Conservation (phyloP, 2,113 vertebrate genomes). For the Puntigrus tetrazona region DNA sequence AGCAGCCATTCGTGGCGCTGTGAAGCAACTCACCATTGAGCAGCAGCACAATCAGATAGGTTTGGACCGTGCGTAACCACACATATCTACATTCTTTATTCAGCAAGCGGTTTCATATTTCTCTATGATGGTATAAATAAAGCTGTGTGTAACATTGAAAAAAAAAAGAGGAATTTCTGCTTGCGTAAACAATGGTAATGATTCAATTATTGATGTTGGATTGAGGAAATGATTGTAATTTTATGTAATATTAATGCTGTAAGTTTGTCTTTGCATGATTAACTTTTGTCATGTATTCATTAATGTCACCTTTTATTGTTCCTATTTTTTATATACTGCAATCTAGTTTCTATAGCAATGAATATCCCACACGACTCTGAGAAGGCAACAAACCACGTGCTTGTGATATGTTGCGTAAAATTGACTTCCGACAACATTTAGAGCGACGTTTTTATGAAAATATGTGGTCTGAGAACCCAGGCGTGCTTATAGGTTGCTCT, state of each 20-base stretch:
- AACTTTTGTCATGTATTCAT: not conserved
- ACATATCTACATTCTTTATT: not conserved
- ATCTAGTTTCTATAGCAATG: conserved; percentile 53
- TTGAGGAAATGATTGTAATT: not conserved
- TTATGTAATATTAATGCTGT: not conserved
- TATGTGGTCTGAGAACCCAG: conserved; percentile 27
- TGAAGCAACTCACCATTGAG: conserved; percentile 63
- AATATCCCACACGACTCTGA: conserved; percentile 25
- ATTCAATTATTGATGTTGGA: not conserved
- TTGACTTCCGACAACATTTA: not conserved
- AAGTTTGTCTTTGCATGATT: not conserved
- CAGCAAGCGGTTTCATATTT: not conserved
- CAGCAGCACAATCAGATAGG: conserved; percentile 38
- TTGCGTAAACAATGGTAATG: not conserved
- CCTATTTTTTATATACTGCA: conserved; percentile 47
- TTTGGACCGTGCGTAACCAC: conserved; percentile 23
- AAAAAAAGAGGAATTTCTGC: not conserved
- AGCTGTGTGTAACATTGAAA: not conserved
- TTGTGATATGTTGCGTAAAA: not conserved
- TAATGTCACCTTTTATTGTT: conserved; percentile 20
- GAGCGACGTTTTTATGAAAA: conserved; percentile 36
- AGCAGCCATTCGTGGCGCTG: conserved; percentile 56
- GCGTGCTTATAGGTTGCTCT: conserved; percentile 32
- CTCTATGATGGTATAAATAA: not conserved
- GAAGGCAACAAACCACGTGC: not conserved